A percentile compares a stretch with the other conserved stretches of the same genome.
Evolutionary conservation across 2,113 vertebrate species (phyloP).

Genomic region (Myodes glareolus): DNA sequence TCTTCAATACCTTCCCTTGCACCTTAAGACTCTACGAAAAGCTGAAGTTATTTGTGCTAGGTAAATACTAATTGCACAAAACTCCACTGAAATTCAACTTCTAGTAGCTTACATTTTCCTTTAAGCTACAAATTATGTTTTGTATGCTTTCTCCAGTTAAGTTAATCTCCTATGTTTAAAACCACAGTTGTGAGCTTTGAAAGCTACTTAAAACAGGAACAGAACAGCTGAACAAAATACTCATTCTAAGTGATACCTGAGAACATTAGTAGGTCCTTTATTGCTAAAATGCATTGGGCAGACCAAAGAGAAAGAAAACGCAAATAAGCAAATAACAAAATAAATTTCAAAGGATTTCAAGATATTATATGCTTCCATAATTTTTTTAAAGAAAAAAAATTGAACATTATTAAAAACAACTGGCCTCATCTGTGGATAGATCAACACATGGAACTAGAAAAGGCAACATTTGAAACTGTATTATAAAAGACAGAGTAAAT

Average conservation of each 20-base stretch:
- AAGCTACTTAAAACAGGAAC: not conserved
- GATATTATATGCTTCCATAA: not conserved
- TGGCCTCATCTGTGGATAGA: not conserved
- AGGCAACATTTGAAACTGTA: not conserved
- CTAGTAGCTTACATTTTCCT: not conserved
- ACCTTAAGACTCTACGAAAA: not conserved
- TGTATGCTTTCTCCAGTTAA: not conserved
- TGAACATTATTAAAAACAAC: constrained; percentile 8
- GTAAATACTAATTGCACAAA: not conserved
- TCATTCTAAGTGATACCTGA: not conserved
- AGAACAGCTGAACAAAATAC: not conserved
- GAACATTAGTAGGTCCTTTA: not conserved
- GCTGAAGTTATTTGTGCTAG: not conserved
- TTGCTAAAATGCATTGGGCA: not conserved
- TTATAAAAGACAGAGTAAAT: not conserved
- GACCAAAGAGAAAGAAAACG: constrained; percentile 17
- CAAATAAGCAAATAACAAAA: constrained; percentile 1
- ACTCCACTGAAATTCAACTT: not conserved
- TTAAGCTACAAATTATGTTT: not conserved
- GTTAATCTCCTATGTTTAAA: constrained; percentile 12
- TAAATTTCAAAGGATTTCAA: not conserved
- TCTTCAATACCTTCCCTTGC: not conserved
- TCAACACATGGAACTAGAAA: not conserved
- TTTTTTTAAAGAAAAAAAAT: constrained; percentile 19
- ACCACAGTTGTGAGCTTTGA: not conserved